Conservation (phyloP, 2,113 vertebrate genomes). For the Epinephelus fuscoguttatus region DNA sequence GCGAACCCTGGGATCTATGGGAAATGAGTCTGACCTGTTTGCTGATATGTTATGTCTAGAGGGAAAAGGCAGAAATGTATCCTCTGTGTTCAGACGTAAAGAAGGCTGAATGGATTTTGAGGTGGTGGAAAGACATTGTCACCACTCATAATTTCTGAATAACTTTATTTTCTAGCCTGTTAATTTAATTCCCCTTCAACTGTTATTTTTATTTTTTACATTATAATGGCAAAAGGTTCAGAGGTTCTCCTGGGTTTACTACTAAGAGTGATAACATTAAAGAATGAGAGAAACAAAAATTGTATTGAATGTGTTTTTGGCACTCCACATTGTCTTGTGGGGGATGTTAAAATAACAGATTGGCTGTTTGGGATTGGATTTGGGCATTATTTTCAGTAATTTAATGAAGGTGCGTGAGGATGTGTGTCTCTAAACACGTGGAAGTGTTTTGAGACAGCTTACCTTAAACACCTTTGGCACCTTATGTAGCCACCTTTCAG, state of each 20-base stretch:
- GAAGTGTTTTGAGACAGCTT: slow-evolving; percentile 48
- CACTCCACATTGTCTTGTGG: slow-evolving; percentile 14
- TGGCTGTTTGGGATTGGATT: slow-evolving; percentile 47
- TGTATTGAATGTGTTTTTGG: slow-evolving; percentile 57
- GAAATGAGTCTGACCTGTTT: slow-evolving; percentile 63
- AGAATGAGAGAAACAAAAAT: slow-evolving; percentile 24
- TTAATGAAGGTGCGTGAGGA: slow-evolving; percentile 40
- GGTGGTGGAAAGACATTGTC: slow-evolving; percentile 61
- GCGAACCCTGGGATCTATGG: slow-evolving; percentile 66
- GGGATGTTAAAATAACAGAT: slow-evolving; percentile 40
- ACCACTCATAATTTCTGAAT: slow-evolving; percentile 74
- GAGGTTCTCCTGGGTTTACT: slow-evolving; percentile 84
- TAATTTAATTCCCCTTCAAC: slow-evolving; percentile 78
- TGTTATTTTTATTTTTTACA: slow-evolving; percentile 68
- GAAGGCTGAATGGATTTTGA: slow-evolving; percentile 66
- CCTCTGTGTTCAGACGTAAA: slow-evolving; percentile 26
- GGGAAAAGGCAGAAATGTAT: slow-evolving; percentile 52
- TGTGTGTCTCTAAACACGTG: slow-evolving; percentile 40
- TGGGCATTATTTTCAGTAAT: slow-evolving; percentile 63
- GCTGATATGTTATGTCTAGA: slow-evolving; percentile 51
- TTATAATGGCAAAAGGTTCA: slow-evolving; percentile 76
- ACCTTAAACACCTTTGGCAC: slow-evolving; percentile 57
- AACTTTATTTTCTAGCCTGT: slow-evolving; percentile 74
- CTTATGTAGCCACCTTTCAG: slow-evolving; percentile 58
- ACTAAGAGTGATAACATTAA: slow-evolving; percentile 38